phyloP scores from a whole-genome alignment of 1,140 invertebrate genomes.

The Drosophila orena region DNA sequence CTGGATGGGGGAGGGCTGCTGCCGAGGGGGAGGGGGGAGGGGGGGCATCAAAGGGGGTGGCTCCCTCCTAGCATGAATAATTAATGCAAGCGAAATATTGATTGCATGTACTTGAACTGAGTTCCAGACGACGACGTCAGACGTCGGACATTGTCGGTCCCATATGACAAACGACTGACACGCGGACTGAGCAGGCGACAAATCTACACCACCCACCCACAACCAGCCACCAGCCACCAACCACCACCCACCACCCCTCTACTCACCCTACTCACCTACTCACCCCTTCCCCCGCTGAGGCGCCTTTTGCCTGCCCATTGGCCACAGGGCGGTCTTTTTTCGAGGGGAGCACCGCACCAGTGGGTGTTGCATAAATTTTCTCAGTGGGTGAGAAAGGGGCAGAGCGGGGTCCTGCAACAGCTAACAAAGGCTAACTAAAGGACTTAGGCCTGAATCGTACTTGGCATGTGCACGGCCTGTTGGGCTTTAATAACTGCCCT shows the following conservation, averaged over 20 bases:
- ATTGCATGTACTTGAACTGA: constrained; percentile 66
- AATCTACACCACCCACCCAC: constrained; percentile 50
- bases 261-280: no score
- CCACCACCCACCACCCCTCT: background rate
- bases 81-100: constrained; percentile 68
- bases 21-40: background rate
- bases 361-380: constrained; percentile 53
- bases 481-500: constrained; percentile 54
- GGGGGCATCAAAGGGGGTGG: constrained; percentile 4
- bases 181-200: constrained; percentile 77
- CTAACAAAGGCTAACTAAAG: background rate
- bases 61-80: constrained; percentile 51
- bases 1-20: constrained; percentile 30
- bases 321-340: constrained; percentile 28
- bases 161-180: constrained; percentile 80
- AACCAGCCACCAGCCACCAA: background rate
- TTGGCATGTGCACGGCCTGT: constrained; percentile 60
- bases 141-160: constrained; percentile 34
- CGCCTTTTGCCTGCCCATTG: constrained; percentile 70
- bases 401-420: background rate
- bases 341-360: constrained; percentile 13
- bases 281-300: background rate
- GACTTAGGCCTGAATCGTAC: constrained; percentile 24
- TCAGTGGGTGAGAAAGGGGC: background rate
- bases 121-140: constrained; percentile 28